Percentiles rank a stretch among this genome's conserved stretches.
phyloP scores from a whole-genome alignment of 1,140 invertebrate species.

The Teleogryllus occipitalis region DNA sequence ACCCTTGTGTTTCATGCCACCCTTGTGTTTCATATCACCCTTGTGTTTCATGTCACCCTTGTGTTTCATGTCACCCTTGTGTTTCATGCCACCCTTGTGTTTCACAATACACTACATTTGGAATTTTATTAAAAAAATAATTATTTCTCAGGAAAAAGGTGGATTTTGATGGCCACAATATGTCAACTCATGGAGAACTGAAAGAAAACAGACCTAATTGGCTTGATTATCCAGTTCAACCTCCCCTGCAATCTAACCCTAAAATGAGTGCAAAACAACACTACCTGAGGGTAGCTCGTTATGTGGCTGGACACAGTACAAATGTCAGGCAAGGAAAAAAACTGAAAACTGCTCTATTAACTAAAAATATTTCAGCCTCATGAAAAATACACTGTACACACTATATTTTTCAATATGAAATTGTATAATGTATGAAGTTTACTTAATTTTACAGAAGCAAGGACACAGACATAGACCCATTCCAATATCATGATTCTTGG shows the following conservation, averaged over 20 bases:
- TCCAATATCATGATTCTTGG: background rate
- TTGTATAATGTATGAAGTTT: constrained; percentile 6
- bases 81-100: too few species aligned
- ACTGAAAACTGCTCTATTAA: too few species aligned
- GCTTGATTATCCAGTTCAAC: constrained; percentile 30
- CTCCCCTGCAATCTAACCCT: constrained; percentile 30
- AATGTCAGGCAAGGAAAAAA: constrained; percentile 36
- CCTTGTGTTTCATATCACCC: too few species aligned
- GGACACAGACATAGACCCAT: constrained; percentile 19
- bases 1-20: too few species aligned
- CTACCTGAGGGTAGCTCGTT: constrained; percentile 61
- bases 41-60: too few species aligned
- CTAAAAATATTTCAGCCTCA: too few species aligned
- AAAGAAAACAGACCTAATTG: constrained; percentile 33
- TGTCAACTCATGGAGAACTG: constrained; percentile 14
- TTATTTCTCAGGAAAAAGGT: background rate
- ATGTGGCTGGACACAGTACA: constrained; percentile 54
- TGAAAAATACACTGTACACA: too few species aligned
- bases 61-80: too few species aligned
- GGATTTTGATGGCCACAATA: constrained; percentile 21
- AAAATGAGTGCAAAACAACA: constrained; percentile 60
- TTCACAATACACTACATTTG: background rate
- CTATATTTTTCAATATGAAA: too few species aligned
- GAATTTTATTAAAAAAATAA: background rate
- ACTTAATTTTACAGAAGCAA: constrained; percentile 2